phyloP scores from a whole-genome alignment of 2,888 invertebrate genomes.

The Acanthoscelides obtectus region DNA sequence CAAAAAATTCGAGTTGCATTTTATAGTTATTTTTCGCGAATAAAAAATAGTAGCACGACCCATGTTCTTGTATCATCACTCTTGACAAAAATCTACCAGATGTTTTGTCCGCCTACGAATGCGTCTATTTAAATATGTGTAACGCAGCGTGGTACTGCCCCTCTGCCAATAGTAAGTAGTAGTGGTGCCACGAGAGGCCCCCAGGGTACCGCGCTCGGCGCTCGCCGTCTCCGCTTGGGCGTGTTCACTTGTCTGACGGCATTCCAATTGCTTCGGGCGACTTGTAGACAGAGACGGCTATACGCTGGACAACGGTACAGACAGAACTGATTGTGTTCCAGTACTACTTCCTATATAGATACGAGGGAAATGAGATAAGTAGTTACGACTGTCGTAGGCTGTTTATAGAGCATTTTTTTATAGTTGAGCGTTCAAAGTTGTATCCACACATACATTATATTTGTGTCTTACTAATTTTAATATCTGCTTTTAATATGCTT shows the following conservation, averaged over 20 bases:
- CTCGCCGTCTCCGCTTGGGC: slow-evolving; percentile 33
- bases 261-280: slow-evolving; percentile 47
- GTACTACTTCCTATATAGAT: neutral
- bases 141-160: neutral
- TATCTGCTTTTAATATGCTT: no score
- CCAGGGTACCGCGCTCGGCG: slow-evolving; percentile 13
- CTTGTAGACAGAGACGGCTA: slow-evolving; percentile 3
- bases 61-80: no score
- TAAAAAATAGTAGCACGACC: no score
- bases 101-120: no score
- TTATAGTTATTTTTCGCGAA: no score
- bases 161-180: neutral
- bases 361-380: neutral
- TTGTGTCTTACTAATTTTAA: no score
- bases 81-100: no score
- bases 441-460: no score
- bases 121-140: neutral
- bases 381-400: neutral
- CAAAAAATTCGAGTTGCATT: no score
- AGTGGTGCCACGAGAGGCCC: slow-evolving; percentile 2
- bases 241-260: slow-evolving; percentile 48
- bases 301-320: neutral
- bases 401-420: no score
- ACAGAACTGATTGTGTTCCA: neutral
- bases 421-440: no score